These are phyloP conservation scores for Meiosimyza platycephala DNA, from an alignment of 2,888 invertebrate species.

Conservation along the genomic window DNA sequence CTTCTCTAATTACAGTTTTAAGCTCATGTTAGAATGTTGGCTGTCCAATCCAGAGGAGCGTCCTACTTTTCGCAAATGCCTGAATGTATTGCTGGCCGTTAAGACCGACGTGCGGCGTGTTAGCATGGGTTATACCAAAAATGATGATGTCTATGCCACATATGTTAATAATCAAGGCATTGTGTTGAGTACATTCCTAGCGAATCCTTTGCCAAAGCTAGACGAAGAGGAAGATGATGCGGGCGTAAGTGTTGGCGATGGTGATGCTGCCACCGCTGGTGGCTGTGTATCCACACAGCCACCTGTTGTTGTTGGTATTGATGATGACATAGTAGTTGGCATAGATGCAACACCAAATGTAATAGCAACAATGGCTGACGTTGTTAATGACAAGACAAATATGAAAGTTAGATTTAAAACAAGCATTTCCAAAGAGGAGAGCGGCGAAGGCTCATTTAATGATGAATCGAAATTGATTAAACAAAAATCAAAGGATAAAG, in stretches of 20 bases:
- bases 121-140: slow-evolving; percentile 44
- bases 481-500: slow-evolving; percentile 28
- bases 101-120: slow-evolving; percentile 54
- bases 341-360: neutral
- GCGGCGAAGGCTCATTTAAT: slow-evolving; percentile 32
- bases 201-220: slow-evolving; percentile 38
- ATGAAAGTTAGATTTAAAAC: slow-evolving; percentile 42
- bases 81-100: slow-evolving; percentile 68
- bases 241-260: neutral
- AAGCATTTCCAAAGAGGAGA: slow-evolving; percentile 32
- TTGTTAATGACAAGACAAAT: slow-evolving; percentile 13
- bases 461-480: slow-evolving; percentile 44
- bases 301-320: neutral
- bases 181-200: slow-evolving; percentile 43
- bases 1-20: slow-evolving; percentile 73
- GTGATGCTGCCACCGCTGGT: slow-evolving; percentile 16
- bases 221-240: slow-evolving; percentile 38
- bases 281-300: no score
- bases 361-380: neutral
- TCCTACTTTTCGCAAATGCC: slow-evolving; percentile 87
- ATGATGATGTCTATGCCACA: slow-evolving; percentile 42
- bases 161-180: slow-evolving; percentile 48
- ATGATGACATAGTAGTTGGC: neutral
- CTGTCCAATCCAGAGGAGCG: slow-evolving; percentile 82
- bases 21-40: slow-evolving; percentile 91